A percentile compares a stretch with the other conserved stretches of the same genome.
Conservation (phyloP, 2,888 invertebrate species). For the Charanyca ferruginea region DNA sequence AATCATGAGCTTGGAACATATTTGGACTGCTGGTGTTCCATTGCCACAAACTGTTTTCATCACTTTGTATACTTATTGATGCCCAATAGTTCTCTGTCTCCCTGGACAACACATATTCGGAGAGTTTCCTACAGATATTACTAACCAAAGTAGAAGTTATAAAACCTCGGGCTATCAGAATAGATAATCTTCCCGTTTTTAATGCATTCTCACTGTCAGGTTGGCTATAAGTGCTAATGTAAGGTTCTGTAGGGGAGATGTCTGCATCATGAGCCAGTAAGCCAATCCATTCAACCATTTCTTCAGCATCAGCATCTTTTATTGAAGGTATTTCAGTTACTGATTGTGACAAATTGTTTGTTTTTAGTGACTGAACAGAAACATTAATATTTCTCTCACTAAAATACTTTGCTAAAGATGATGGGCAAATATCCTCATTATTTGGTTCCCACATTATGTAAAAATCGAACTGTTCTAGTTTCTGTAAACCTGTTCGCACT, state of each 20-base stretch:
- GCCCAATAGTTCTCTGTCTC: conserved; percentile 80
- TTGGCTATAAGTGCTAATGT: conserved; percentile 80
- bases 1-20: conserved; percentile 83
- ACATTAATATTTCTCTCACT: conserved; percentile 75
- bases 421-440: conserved; percentile 81
- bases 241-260: conserved; percentile 74
- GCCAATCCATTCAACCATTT: conserved; percentile 86
- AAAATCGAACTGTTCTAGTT: conserved; percentile 78
- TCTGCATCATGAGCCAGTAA: conserved; percentile 78
- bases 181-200: conserved; percentile 77
- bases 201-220: conserved; percentile 78
- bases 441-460: conserved; percentile 81
- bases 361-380: conserved; percentile 67
- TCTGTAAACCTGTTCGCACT: conserved; percentile 71
- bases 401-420: conserved; percentile 86
- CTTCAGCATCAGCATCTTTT: conserved; percentile 77
- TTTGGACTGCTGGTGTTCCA: conserved; percentile 74
- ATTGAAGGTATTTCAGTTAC: conserved; percentile 78
- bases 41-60: conserved; percentile 80
- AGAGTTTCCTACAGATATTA: conserved; percentile 71
- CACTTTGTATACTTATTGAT: conserved; percentile 80
- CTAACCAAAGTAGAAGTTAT: conserved; percentile 73
- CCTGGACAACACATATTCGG: conserved; percentile 73
- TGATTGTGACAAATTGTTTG: conserved; percentile 71
- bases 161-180: conserved; percentile 80